Evolutionary conservation across 2,113 vertebrate species (phyloP).

Genomic region (Plotosus lineatus): DNA sequence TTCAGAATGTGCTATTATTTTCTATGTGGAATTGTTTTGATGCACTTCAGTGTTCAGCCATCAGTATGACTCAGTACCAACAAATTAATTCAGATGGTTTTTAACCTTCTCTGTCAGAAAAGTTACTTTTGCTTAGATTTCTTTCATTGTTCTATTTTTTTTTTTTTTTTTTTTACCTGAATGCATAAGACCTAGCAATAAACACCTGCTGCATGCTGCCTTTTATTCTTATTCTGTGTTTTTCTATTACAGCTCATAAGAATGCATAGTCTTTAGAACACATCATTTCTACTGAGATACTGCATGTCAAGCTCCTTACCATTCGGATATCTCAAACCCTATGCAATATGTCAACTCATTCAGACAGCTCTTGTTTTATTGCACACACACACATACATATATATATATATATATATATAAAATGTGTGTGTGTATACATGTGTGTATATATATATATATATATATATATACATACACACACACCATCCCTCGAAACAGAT

Average conservation of each 20-base stretch:
- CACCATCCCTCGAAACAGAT: too few species aligned
- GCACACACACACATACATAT: too few species aligned
- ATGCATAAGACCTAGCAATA: not conserved
- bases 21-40: not conserved
- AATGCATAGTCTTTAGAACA: slow-evolving; percentile 14
- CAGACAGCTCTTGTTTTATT: slow-evolving; percentile 20
- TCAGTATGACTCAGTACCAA: not conserved
- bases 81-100: not conserved
- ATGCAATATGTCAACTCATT: slow-evolving; percentile 1
- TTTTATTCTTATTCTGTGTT: not conserved
- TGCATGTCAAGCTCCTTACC: slow-evolving; percentile 21
- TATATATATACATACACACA: too few species aligned
- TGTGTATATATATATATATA: too few species aligned
- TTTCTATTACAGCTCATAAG: slow-evolving; percentile 21
- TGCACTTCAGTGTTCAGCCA: not conserved
- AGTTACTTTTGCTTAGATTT: slow-evolving; percentile 8
- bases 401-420: too few species aligned
- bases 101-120: not conserved
- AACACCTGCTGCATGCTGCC: not conserved
- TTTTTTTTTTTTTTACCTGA: not conserved
- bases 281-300: slow-evolving; percentile 24
- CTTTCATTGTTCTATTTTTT: slow-evolving; percentile 5
- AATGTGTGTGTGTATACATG: too few species aligned
- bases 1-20: not conserved
- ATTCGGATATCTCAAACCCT: slow-evolving; percentile 26